These are phyloP conservation scores for Temnothorax longispinosus DNA, from an alignment of 1,140 invertebrate genomes.

Conservation along the genomic window DNA sequence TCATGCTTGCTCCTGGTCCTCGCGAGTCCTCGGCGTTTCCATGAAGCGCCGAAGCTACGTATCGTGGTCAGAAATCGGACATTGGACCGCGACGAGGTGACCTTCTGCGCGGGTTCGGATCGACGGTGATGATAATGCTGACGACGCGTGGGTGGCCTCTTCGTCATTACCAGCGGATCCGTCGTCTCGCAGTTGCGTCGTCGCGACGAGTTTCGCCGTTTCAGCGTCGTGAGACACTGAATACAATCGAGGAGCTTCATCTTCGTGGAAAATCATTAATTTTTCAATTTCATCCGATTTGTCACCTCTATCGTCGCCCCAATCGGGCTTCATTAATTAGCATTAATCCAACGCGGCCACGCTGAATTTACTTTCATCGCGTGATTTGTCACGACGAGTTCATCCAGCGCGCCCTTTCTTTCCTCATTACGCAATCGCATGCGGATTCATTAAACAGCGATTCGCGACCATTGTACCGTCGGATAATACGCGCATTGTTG, in stretches of 20 bases:
- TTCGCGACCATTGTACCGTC: conserved; percentile 44
- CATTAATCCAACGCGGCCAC: background rate
- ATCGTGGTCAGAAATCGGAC: conserved; percentile 43
- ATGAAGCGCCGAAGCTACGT: conserved; percentile 43
- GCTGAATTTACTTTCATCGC: conserved; percentile 37
- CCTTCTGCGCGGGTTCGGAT: background rate
- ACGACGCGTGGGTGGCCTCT: conserved; percentile 65
- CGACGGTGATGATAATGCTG: background rate
- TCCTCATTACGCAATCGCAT: conserved; percentile 44
- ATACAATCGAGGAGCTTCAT: conserved; percentile 83
- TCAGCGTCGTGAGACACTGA: conserved; percentile 72
- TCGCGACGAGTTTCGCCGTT: conserved; percentile 53
- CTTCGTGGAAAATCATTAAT: conserved; percentile 32
- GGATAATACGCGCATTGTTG: conserved; percentile 53
- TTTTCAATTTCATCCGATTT: background rate
- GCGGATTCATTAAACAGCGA: conserved; percentile 49
- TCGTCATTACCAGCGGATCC: conserved; percentile 80
- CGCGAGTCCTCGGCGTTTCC: conserved; percentile 27
- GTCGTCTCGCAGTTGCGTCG: conserved; percentile 62
- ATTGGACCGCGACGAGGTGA: background rate
- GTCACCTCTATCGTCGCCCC: background rate
- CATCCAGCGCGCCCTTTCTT: conserved; percentile 19
- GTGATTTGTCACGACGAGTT: conserved; percentile 35
- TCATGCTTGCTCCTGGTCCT: background rate
- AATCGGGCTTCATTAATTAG: background rate